phyloP scores from a whole-genome alignment of 23 tunicate genomes.

The Trididemnum nubilum region DNA sequence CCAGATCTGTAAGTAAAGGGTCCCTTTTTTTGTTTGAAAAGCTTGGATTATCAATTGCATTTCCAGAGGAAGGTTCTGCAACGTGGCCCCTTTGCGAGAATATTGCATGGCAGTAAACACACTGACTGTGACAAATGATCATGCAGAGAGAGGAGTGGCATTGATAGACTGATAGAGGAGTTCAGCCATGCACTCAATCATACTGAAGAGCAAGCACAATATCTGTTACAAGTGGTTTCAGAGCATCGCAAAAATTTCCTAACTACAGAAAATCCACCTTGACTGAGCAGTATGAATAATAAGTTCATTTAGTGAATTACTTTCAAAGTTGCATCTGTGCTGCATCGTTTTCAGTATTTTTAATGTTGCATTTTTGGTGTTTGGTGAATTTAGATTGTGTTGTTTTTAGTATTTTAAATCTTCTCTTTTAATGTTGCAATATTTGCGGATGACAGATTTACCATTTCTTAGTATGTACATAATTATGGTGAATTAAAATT shows the following conservation, averaged over 20 bases:
- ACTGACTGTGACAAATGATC: slow-evolving; percentile 13
- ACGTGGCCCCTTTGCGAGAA: neutral
- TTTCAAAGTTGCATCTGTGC: no score
- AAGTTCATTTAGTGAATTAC: neutral
- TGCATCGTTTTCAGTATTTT: no score
- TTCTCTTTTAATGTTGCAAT: neutral
- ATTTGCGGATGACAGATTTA: neutral
- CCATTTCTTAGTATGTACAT: no score
- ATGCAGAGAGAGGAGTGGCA: no score
- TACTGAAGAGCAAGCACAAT: slow-evolving; percentile 12
- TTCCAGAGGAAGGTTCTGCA: no score
- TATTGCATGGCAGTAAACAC: neutral
- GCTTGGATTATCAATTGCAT: no score
- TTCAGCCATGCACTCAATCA: no score
- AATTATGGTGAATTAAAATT: no score
- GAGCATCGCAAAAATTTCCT: no score
- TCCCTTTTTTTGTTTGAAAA: neutral
- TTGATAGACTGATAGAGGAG: no score
- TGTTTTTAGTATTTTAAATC: neutral
- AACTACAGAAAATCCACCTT: slow-evolving; percentile 11
- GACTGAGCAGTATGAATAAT: no score
- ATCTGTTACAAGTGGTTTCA: slow-evolving; percentile 3
- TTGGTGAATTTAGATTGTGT: neutral
- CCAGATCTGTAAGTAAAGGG: slow-evolving; percentile 1
- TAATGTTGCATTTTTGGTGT: no score